Evolutionary conservation across 2,113 vertebrate genomes (phyloP), one percentile per base, ranked within the genome.

Genomic region (Vireo altiloquus): DNA sequence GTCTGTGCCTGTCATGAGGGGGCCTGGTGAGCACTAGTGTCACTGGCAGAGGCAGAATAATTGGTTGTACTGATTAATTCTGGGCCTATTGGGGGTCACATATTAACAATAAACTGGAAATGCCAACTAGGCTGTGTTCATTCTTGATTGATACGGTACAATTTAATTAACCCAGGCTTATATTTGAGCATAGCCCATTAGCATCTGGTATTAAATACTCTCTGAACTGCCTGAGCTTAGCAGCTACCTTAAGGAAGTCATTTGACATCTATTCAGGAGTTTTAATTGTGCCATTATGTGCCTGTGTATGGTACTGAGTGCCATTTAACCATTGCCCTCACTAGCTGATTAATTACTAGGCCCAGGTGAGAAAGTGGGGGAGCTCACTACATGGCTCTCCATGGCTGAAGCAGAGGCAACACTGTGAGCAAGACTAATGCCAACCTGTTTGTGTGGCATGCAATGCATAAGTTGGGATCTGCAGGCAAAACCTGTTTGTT

Each of bases 271-370:
- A 30, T 90, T 86, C 60, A 81, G 83, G 70, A 61, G 81, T 69
- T 69, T 83, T 91, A 94, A 92, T 83, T 86, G 93, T 94, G 72
- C 72, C 85, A 77, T 96, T 93, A 94, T 68, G 59, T 56, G 72
- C 68, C 89, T 47, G 2, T 82, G 60, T 59, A 64, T 18, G 85
- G 90, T 49, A 50, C 79, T 20, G 75, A 81, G 54, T 23, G 56
- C 78, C 75, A 17, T 92, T 94, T 96, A 92, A 77, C 90, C 79
- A 71, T 49, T 92, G 92, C 64, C 88, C 76, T 92, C 60, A 42
- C 31, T 28, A 37, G 82, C 0, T 81, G 71, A 90, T 88, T 92
- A 91, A 93, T 88, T 78, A 22, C 64, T 23, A 33, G 63, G 61
- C 46, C 61, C 2, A 3, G 61, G 60, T 30, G 53, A 75, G 1